phyloP scores from a whole-genome alignment of 1,140 invertebrate genomes.

The Meloidogyne floridensis region DNA sequence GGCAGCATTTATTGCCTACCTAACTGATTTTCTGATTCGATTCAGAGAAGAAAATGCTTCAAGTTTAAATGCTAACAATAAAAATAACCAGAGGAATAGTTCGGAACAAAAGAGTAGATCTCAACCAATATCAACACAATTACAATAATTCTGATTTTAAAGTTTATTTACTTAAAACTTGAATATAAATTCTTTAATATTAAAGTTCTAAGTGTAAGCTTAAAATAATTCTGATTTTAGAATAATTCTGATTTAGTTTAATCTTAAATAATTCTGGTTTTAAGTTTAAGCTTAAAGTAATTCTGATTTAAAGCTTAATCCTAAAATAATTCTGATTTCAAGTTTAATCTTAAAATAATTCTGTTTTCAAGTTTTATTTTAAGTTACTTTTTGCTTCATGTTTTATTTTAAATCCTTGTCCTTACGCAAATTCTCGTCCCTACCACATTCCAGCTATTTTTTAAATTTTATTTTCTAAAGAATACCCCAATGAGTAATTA shows the following conservation, averaged over 20 bases:
- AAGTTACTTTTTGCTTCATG: too few relatives aligned
- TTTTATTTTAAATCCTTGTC: background rate
- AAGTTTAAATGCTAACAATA: constrained; percentile 1
- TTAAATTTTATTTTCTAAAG: too few relatives aligned
- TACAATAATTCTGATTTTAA: constrained; percentile 8
- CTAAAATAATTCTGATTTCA: too few relatives aligned
- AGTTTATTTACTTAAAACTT: background rate
- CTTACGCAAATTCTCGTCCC: background rate
- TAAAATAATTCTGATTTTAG: too few relatives aligned
- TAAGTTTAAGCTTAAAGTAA: background rate
- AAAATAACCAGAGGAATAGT: background rate
- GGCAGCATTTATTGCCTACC: constrained; percentile 24
- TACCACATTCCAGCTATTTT: too few relatives aligned
- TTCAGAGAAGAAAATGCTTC: constrained; percentile 11
- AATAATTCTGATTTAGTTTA: too few relatives aligned
- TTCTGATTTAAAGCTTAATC: background rate
- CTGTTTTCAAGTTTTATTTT: too few relatives aligned
- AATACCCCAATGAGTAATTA: too few relatives aligned
- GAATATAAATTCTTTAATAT: too few relatives aligned
- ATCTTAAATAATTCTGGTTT: background rate
- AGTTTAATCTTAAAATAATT: background rate
- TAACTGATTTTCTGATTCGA: constrained; percentile 24
- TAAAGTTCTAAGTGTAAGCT: too few relatives aligned
- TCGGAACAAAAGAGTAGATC: constrained; percentile 1
- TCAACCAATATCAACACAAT: constrained; percentile 1